Conservation (phyloP, 2,888 invertebrate species). For the Tiliacea aurago region DNA sequence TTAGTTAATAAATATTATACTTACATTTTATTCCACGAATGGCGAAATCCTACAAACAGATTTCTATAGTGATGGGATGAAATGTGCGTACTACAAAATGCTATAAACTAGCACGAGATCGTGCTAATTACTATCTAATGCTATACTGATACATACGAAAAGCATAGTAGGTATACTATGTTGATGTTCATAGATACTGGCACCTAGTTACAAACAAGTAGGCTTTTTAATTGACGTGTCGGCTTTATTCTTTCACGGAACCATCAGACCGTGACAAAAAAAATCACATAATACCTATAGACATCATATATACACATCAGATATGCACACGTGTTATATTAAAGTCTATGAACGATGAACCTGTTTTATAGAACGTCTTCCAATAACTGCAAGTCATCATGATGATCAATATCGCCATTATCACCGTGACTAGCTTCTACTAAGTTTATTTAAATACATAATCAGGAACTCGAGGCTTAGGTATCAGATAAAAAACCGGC, state of each 20-base stretch:
- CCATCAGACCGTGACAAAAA: background rate
- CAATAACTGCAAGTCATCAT: constrained; percentile 3
- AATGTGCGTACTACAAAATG: no score
- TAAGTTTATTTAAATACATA: background rate
- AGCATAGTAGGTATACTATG: no score
- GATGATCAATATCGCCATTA: background rate
- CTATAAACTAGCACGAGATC: no score
- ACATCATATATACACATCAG: background rate
- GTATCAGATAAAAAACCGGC: background rate
- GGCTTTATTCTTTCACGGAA: background rate
- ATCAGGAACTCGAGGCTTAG: background rate
- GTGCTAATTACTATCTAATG: no score
- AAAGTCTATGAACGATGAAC: background rate
- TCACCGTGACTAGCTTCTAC: background rate
- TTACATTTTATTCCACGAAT: background rate
- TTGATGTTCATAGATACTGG: no score
- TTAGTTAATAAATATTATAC: background rate
- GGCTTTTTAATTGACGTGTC: background rate
- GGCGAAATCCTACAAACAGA: no score
- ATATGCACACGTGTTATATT: background rate
- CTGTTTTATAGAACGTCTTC: background rate
- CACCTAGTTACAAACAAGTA: no score
- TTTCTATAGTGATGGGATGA: background rate
- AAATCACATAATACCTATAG: no score
- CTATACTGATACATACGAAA: no score